Evolutionary conservation across 2,888 invertebrate genomes (phyloP).

Genomic region (Leptopterna dolabrata): DNA sequence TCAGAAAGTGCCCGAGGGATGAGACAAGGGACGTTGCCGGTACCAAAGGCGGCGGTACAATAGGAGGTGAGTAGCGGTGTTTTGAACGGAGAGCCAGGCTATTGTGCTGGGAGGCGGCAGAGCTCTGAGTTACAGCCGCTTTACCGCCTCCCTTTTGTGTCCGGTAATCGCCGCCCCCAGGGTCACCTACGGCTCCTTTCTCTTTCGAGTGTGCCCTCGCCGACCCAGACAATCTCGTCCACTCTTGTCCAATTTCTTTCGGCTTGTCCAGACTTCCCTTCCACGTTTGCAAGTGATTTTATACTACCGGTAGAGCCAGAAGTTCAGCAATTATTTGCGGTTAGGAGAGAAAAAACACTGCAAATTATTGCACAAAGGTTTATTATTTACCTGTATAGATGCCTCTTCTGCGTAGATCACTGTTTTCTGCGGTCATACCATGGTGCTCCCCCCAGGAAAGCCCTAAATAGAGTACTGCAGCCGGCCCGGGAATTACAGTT

Average conservation of each 20-base stretch:
- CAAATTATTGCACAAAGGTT: too few relatives aligned
- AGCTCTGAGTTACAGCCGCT: background rate
- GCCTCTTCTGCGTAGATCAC: too few relatives aligned
- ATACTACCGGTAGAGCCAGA: background rate
- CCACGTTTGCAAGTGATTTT: background rate
- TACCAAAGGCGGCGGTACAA: background rate
- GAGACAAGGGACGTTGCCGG: background rate
- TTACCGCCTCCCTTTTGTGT: background rate
- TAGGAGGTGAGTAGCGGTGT: slow-evolving; percentile 3
- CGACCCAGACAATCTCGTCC: background rate
- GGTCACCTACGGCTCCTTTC: background rate
- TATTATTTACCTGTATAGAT: too few relatives aligned
- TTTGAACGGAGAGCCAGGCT: background rate
- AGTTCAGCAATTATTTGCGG: too few relatives aligned
- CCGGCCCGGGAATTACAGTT: too few relatives aligned
- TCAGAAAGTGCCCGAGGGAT: background rate
- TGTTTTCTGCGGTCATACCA: too few relatives aligned
- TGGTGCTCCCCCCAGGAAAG: too few relatives aligned
- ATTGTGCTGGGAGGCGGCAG: background rate
- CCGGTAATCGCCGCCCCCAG: slow-evolving; percentile 3
- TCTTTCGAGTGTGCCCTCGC: background rate
- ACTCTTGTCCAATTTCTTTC: background rate
- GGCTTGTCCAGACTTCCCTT: background rate
- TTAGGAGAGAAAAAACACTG: too few relatives aligned
- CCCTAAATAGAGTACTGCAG: too few relatives aligned